These are phyloP conservation scores for Caprella mutica DNA, from an alignment of 2,888 invertebrate species.

Conservation along the genomic window DNA sequence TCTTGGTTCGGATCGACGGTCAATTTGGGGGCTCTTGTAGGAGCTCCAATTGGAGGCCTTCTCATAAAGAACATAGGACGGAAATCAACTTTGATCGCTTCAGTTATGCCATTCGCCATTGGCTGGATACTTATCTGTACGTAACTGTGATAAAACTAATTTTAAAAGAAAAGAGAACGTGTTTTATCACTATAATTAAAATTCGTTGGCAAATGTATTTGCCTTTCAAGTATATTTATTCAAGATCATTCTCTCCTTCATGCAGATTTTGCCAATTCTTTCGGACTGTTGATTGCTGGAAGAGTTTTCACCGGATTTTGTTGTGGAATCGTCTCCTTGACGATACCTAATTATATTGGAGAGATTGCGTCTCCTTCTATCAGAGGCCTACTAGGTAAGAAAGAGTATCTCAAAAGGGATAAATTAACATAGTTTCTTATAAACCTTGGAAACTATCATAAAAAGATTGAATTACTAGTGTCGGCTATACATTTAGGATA, in stretches of 20 bases:
- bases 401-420: no score
- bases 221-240: no score
- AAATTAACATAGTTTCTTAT: no score
- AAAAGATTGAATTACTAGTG: no score
- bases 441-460: no score
- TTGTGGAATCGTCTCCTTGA: conserved; percentile 64
- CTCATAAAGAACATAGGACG: conserved; percentile 13
- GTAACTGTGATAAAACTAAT: no score
- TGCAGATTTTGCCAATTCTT: conserved; percentile 53
- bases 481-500: no score
- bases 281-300: conserved; percentile 65
- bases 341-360: conserved; percentile 81
- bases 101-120: conserved; percentile 12
- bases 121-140: conserved; percentile 20
- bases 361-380: conserved; percentile 86
- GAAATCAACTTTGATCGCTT: conserved; percentile 16
- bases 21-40: conserved; percentile 14
- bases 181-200: neutral
- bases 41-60: conserved; percentile 11
- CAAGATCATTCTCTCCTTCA: no score
- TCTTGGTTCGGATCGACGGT: conserved; percentile 16
- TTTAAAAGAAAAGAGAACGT: neutral
- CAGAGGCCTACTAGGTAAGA: conserved; percentile 68
- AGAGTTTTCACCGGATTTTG: conserved; percentile 73
- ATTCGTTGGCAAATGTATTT: no score